Evolutionary conservation across 2,113 vertebrate genomes (phyloP).

Genomic region (Leiothrix lutea): DNA sequence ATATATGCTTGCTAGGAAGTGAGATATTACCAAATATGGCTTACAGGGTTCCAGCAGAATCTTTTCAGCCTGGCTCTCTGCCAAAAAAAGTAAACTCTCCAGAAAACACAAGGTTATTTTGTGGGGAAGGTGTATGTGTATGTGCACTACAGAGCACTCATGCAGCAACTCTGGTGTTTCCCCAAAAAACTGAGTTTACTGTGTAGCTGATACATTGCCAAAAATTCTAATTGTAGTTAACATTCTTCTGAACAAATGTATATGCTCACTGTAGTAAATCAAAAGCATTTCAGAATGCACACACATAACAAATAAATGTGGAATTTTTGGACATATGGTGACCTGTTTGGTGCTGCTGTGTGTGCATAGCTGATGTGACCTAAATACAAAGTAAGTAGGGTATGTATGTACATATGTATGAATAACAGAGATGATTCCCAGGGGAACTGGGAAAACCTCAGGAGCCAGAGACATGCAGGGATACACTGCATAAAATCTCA

Average conservation of each 20-base stretch:
- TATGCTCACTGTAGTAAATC: not conserved
- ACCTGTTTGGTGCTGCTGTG: constrained; percentile 22
- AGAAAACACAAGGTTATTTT: not conserved
- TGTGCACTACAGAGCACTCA: not conserved
- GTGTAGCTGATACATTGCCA: not conserved
- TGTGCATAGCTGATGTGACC: not conserved
- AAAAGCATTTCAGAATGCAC: not conserved
- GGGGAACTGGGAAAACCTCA: not conserved
- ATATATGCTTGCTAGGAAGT: not conserved
- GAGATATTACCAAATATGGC: not conserved
- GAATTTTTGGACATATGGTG: constrained; percentile 46
- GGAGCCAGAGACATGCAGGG: not conserved
- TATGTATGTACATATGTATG: not conserved
- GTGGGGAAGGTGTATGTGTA: not conserved
- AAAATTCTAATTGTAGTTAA: not conserved
- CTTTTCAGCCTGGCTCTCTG: not conserved
- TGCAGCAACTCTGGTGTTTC: not conserved
- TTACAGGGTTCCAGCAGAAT: not conserved
- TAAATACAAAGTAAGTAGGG: constrained; percentile 42
- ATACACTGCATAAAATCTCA: not conserved
- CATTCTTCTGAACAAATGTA: not conserved
- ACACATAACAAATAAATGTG: not conserved
- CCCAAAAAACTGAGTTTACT: not conserved
- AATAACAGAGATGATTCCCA: not conserved
- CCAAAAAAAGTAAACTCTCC: not conserved